These are phyloP conservation scores for Agonopterix subpropinquella DNA, from an alignment of 2,888 invertebrate genomes.

Conservation along the genomic window DNA sequence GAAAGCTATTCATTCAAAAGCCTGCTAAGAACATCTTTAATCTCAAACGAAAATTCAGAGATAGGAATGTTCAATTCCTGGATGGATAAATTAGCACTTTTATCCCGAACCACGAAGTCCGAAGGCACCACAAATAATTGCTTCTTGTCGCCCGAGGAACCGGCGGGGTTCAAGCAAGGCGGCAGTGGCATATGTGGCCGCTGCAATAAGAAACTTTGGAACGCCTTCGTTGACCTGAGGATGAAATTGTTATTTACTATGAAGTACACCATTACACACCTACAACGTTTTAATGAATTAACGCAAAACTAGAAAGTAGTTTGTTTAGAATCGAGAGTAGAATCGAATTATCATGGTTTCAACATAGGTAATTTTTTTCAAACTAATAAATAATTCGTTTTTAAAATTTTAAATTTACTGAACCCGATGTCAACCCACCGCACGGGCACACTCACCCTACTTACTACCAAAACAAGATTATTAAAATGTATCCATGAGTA, in stretches of 20 bases:
- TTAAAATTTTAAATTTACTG: too few relatives aligned
- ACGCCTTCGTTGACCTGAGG: constrained; percentile 58
- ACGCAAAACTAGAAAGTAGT: too few relatives aligned
- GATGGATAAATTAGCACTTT: constrained; percentile 18
- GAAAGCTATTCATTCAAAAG: constrained; percentile 36
- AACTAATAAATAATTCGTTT: too few relatives aligned
- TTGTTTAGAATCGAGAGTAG: too few relatives aligned
- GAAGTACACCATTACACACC: too few relatives aligned
- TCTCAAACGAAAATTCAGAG: constrained; percentile 54
- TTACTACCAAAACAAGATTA: too few relatives aligned
- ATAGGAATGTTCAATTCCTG: constrained; percentile 56
- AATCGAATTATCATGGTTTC: too few relatives aligned
- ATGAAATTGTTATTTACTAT: background rate
- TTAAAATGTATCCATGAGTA: too few relatives aligned
- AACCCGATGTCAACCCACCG: too few relatives aligned
- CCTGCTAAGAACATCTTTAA: constrained; percentile 58
- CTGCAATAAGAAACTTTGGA: constrained; percentile 46
- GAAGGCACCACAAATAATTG: constrained; percentile 55
- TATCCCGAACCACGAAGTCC: constrained; percentile 45
- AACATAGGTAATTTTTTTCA: too few relatives aligned
- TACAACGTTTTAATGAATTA: too few relatives aligned
- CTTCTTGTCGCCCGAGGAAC: constrained; percentile 41
- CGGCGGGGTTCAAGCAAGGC: constrained; percentile 32
- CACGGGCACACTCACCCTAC: too few relatives aligned
- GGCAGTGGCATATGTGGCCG: constrained; percentile 54